A percentile compares a stretch with the other conserved stretches of the same genome.
These are phyloP conservation scores for Zophobas atratus DNA, from an alignment of 1,140 invertebrate species.

Conservation along the genomic window DNA sequence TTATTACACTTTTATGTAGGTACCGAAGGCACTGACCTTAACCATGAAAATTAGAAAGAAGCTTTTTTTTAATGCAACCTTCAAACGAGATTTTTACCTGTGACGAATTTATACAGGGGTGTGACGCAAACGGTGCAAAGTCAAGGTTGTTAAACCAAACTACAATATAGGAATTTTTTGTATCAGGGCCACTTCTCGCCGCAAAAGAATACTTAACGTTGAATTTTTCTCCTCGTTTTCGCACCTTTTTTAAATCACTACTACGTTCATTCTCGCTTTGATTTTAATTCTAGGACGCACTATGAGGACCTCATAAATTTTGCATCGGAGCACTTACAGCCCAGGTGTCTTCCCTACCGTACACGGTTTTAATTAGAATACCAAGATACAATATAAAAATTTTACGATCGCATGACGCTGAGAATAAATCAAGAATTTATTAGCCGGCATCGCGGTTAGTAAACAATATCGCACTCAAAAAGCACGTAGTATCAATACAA, in stretches of 20 bases:
- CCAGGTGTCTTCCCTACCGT: conserved; percentile 21
- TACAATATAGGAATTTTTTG: neutral
- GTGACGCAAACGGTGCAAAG: neutral
- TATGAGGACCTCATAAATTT: too few relatives aligned
- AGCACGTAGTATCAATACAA: conserved; percentile 28
- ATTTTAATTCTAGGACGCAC: too few relatives aligned
- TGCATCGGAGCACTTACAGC: neutral
- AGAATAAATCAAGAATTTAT: conserved; percentile 20
- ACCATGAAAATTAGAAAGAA: neutral
- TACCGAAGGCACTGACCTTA: neutral
- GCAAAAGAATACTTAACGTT: too few relatives aligned
- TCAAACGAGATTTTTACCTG: neutral
- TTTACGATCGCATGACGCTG: conserved; percentile 13
- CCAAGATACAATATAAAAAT: conserved; percentile 16
- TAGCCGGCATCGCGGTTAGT: conserved; percentile 7
- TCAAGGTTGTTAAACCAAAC: neutral
- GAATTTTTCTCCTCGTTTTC: too few relatives aligned
- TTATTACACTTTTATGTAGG: neutral
- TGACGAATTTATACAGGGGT: neutral
- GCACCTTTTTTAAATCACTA: too few relatives aligned
- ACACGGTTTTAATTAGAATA: conserved; percentile 9
- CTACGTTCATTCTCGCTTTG: too few relatives aligned
- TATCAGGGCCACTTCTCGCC: too few relatives aligned
- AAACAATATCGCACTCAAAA: conserved; percentile 35
- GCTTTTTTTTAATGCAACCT: neutral